Evolutionary conservation across 2,113 vertebrate species (phyloP), one percentile per base, ranked within the genome.

Genomic region (Nematolebias whitei): DNA sequence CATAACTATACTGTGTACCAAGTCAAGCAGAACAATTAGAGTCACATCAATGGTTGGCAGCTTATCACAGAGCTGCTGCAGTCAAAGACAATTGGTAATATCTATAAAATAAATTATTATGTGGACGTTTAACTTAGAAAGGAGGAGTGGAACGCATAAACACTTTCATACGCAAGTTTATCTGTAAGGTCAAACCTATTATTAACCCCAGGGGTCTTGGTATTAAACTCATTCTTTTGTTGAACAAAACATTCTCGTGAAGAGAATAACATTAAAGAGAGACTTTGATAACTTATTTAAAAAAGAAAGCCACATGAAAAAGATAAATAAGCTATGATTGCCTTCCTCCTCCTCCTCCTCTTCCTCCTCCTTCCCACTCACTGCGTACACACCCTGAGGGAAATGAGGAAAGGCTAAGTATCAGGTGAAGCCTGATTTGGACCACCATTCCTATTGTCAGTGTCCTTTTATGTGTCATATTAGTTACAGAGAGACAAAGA

Each of bases 401-500:
- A 75, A 74, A 57, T 44, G 53, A 73, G 84, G 63, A 80, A 84
- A 81, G 69, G 72, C 71, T 77, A 19, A 45, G 81, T 90, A 79
- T 91, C 80, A 76, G 84, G 86, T 90, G 80, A 83, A 74, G 69
- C 81, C 81, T 78, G 63, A 78, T 83, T 79, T 65, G 60, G 61
- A 83, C 85, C 76, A 86, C 82, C 58, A 53, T 71, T 79, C 20
- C 76, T 71, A 78, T 91, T 89, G 84, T 88, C 63, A 29, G 10
- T 14, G 14, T 59, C 57, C 86, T 89, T 91, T 92, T 85, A 88
- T 88, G 78, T 90, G 79, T 86, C 79, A 87, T 91, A 90, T 90
- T 85, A 82, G 85, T 90, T 90, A 89, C 88, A 88, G 63, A 18
- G 68, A 76, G 84, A 92, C 89, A 90, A 90, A 86, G 66, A 74